Evolutionary conservation across 2,797 vertebrate species (phyloP).

Genomic region (Antrozous pallidus): DNA sequence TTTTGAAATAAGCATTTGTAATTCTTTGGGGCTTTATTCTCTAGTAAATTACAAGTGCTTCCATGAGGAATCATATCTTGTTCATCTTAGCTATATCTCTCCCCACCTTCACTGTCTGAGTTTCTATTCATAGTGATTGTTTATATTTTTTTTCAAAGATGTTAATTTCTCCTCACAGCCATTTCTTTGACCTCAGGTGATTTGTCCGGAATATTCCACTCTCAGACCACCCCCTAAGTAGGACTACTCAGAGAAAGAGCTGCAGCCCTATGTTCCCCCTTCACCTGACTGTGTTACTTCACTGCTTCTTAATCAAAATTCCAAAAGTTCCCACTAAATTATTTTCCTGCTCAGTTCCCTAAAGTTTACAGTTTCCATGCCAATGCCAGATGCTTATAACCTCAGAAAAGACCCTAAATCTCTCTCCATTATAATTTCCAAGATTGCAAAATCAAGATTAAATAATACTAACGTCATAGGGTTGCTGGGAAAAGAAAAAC

Average conservation of each 20-base stretch:
- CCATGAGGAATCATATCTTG: not conserved
- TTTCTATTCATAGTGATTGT: not conserved
- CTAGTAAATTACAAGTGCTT: not conserved
- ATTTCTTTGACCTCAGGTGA: not conserved
- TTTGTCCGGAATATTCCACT: not conserved
- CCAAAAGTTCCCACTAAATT: not conserved
- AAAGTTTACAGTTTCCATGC: not conserved
- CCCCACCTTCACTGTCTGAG: not conserved
- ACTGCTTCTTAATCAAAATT: not conserved
- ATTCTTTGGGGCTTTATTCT: not conserved
- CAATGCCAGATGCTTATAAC: not conserved
- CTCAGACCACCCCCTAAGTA: not conserved
- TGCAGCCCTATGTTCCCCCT: not conserved
- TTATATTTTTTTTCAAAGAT: not conserved
- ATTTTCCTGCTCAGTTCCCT: not conserved
- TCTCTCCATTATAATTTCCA: not conserved
- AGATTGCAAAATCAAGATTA: constrained; percentile 37
- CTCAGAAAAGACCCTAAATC: constrained; percentile 5
- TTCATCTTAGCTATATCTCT: not conserved
- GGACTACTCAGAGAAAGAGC: too few relatives aligned
- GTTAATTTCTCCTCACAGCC: not conserved
- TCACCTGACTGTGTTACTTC: not conserved
- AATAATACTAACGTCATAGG: not conserved
- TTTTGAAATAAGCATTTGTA: not conserved
- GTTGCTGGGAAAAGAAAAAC: not conserved